Base-by-base conservation (phyloP, 1,140 invertebrate genomes). In the Meloidogyne floridensis region DNA sequence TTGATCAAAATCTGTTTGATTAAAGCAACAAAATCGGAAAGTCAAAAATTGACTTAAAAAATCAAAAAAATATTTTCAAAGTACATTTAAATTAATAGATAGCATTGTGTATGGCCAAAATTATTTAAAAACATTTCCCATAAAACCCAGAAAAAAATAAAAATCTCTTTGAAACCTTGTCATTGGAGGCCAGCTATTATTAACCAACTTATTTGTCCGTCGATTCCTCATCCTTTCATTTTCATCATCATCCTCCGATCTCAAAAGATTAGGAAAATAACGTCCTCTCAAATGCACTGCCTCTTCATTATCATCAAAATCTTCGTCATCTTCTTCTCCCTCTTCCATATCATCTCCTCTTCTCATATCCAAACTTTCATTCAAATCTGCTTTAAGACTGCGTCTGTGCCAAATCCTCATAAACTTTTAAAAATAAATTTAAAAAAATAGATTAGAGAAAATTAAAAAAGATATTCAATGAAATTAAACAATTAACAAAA, bases 251-350 rank as follows among this genome's bases (percentile, higher is more conserved):
- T 65, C 59, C n/a, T 65, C 59, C 6, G 59, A 4, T n/a, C n/a
- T 65, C 15, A 65, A 65, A 11, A 65, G 59, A 65, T 65, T 65
- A n/a, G 59, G 59, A 65, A 65, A 65, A n/a, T 65, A 65, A n/a
- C 59, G 15, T n/a, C 59, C 59, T n/a, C 59, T 65, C 15, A 15
- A 65, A 65, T 6, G n/a, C 1, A 65, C 2, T n/a, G 15, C 4
- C 3, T 65, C 59, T 1, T 5, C 59, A 65, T n/a, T 1, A 65
- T 18, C 59, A n/a, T 18, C 59, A 65, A n/a, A 65, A 11, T 65
- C 59, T n/a, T 65, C 59, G 7, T n/a, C 59, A n/a, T 65, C 59
- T 65, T 65, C 15, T 8, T 65, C 59, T n/a, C 18, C 59, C n/a
- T 65, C 59, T n/a, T 65, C 59, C n/a, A 65, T 18, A 6, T 6